These are phyloP conservation scores for Pantelozetes paolii DNA, from an alignment of 2,888 invertebrate species.

Conservation along the genomic window DNA sequence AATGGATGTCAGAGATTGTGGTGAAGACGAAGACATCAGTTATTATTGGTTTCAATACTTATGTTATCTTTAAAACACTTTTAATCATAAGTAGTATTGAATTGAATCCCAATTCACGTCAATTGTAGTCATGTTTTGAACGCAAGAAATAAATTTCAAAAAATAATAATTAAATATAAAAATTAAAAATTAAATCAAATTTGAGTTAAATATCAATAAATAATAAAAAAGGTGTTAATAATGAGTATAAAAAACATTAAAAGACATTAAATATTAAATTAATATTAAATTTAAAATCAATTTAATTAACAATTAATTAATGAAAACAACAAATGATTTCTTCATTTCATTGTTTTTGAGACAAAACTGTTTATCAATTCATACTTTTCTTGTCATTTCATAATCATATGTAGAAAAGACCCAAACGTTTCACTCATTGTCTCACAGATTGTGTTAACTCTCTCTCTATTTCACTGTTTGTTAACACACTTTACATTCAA, in stretches of 20 bases:
- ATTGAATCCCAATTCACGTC: too few relatives aligned
- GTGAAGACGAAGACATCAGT: constrained; percentile 32
- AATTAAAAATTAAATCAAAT: too few relatives aligned
- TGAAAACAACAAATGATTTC: background rate
- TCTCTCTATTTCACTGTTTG: background rate
- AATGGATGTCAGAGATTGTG: constrained; percentile 21
- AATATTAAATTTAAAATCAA: background rate
- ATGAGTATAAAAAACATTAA: background rate
- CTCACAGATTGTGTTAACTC: constrained; percentile 10
- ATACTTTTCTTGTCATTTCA: background rate
- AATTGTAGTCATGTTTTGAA: too few relatives aligned
- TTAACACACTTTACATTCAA: background rate
- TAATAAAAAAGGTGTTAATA: too few relatives aligned
- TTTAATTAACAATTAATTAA: background rate
- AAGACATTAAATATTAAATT: too few relatives aligned
- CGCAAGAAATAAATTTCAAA: too few relatives aligned
- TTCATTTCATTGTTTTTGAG: background rate
- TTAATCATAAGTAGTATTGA: background rate
- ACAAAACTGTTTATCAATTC: background rate
- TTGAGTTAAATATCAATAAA: too few relatives aligned
- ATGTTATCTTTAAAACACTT: too few relatives aligned
- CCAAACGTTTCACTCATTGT: background rate
- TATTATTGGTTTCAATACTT: background rate
- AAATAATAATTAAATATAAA: too few relatives aligned
- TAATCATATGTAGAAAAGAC: background rate